phyloP scores from a whole-genome alignment of 2,797 vertebrate genomes.

The Peromyscus melanophrys region DNA sequence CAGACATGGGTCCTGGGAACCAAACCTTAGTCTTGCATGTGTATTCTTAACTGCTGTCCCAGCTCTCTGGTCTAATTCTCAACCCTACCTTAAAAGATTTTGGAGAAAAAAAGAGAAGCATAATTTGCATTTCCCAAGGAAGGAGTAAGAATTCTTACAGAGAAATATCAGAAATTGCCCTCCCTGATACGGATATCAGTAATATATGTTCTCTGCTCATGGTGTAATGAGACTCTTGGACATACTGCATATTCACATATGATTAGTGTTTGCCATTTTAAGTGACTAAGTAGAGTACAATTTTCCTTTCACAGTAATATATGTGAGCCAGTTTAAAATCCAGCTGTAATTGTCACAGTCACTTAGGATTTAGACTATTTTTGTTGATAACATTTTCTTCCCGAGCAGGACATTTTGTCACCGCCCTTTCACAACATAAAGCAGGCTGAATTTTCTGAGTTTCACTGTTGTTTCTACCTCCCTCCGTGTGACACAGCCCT shows the following conservation, averaged over 20 bases:
- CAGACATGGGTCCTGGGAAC: not conserved
- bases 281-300: not conserved
- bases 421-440: not conserved
- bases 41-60: not conserved
- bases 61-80: not conserved
- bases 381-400: constrained; percentile 1
- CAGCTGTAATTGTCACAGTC: not conserved
- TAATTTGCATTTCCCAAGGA: not conserved
- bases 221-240: not conserved
- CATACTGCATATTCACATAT: not conserved
- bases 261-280: constrained; percentile 51
- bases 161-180: not conserved
- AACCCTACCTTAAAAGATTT: not conserved
- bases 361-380: not conserved
- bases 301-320: not conserved
- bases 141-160: constrained; percentile 7
- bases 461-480: not conserved
- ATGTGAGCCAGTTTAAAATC: constrained; percentile 30
- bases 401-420: not conserved
- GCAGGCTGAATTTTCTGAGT: not conserved
- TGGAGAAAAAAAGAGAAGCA: not conserved
- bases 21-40: not conserved
- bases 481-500: not conserved
- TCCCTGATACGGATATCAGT: not conserved
- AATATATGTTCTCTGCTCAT: not conserved